These are phyloP conservation scores for Seriola rivoliana DNA, from an alignment of 2,113 vertebrate genomes.

Conservation along the genomic window DNA sequence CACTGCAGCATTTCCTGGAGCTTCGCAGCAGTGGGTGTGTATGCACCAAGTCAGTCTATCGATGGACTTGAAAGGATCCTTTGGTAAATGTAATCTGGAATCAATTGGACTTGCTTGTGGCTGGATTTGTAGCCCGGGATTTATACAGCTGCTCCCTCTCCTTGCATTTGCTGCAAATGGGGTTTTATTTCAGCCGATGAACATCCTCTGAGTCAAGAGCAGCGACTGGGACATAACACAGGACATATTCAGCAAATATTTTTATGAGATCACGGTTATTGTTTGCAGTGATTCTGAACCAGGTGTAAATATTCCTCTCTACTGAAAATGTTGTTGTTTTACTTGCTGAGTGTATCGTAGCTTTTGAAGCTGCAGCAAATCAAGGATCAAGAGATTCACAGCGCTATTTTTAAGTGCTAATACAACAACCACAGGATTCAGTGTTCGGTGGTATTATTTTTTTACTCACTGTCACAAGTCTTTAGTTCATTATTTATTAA, in stretches of 20 bases:
- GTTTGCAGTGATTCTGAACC: slow-evolving; percentile 18
- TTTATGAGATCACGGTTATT: slow-evolving; percentile 15
- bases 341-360: neutral
- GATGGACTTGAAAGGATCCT: slow-evolving; percentile 53
- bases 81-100: slow-evolving; percentile 49
- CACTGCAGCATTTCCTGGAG: slow-evolving; percentile 30
- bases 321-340: slow-evolving; percentile 1
- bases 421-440: neutral
- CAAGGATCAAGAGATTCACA: slow-evolving; percentile 25
- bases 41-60: slow-evolving; percentile 34
- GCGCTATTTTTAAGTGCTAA: slow-evolving; percentile 8
- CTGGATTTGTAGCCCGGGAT: slow-evolving; percentile 46
- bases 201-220: slow-evolving; percentile 51
- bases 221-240: slow-evolving; percentile 6
- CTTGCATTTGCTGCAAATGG: slow-evolving; percentile 24
- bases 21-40: slow-evolving; percentile 35
- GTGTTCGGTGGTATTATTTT: neutral
- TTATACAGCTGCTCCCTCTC: slow-evolving; percentile 45
- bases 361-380: slow-evolving; percentile 29
- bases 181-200: slow-evolving; percentile 34
- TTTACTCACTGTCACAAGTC: neutral
- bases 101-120: slow-evolving; percentile 50
- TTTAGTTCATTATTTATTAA: neutral
- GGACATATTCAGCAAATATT: slow-evolving; percentile 33
- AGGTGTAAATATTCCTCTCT: slow-evolving; percentile 8